Conservation (phyloP, 2,888 invertebrate species). For the Balanococcus diminutus region DNA sequence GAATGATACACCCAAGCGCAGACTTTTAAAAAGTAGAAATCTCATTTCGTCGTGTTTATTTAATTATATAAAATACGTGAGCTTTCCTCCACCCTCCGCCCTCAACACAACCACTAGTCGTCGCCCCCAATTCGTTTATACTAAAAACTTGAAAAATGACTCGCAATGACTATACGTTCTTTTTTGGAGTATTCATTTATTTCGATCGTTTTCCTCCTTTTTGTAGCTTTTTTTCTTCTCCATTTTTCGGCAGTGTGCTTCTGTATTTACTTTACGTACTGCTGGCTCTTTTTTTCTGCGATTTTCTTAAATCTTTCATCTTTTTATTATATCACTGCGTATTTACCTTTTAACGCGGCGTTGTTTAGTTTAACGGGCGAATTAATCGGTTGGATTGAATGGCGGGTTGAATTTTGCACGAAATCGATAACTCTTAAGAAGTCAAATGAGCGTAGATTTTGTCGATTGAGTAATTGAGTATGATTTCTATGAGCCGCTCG, state of each 20-base stretch:
- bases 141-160: conserved; percentile 25
- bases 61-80: conserved; percentile 14
- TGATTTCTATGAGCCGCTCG: not conserved
- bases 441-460: not conserved
- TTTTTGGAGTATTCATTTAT: conserved; percentile 9
- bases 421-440: not conserved
- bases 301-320: not conserved
- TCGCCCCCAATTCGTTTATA: not conserved
- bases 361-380: not conserved
- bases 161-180: conserved; percentile 25
- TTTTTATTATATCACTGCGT: not conserved
- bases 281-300: not conserved
- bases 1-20: too few relatives aligned
- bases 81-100: not conserved
- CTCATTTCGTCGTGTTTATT: conserved; percentile 27
- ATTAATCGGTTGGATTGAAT: not conserved
- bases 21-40: conserved; percentile 7
- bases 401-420: not conserved
- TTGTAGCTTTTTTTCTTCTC: not conserved
- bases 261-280: not conserved
- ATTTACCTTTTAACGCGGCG: not conserved
- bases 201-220: not conserved
- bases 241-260: not conserved
- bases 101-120: not conserved
- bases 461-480: not conserved